These are phyloP conservation scores for Cetoscarus ocellatus DNA, from an alignment of 2,797 vertebrate genomes.

Conservation along the genomic window DNA sequence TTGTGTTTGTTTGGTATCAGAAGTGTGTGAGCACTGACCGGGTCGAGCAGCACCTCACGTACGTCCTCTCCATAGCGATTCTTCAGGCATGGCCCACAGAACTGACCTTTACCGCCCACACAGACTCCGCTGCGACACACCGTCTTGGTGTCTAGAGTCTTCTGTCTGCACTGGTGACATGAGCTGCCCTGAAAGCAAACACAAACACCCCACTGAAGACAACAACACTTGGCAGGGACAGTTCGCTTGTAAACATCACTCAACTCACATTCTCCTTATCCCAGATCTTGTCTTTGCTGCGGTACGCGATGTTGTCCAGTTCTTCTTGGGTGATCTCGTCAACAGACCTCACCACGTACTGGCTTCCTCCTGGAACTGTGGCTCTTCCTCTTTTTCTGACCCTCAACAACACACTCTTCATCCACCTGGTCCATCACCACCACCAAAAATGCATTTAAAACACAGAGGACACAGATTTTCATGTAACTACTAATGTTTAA, in stretches of 20 bases:
- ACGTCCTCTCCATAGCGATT: slow-evolving; percentile 98
- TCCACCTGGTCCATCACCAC: slow-evolving; percentile 72
- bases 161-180: slow-evolving; percentile 98
- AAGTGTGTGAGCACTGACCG: slow-evolving; percentile 81
- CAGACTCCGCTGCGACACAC: slow-evolving; percentile 92
- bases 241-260: background rate
- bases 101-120: slow-evolving; percentile 92
- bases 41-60: slow-evolving; percentile 89
- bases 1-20: background rate
- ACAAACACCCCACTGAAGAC: slow-evolving; percentile 2
- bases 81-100: slow-evolving; percentile 95
- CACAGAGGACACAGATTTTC: background rate
- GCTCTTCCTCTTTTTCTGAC: slow-evolving; percentile 62
- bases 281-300: slow-evolving; percentile 95
- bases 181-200: slow-evolving; percentile 89
- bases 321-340: slow-evolving; percentile 95
- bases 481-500: background rate
- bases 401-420: slow-evolving; percentile 21
- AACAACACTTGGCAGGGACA: background rate
- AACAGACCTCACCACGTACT: slow-evolving; percentile 81
- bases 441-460: background rate
- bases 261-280: slow-evolving; percentile 92
- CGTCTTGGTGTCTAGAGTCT: slow-evolving; percentile 96
- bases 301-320: slow-evolving; percentile 91
- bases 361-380: slow-evolving; percentile 65